phyloP scores from a whole-genome alignment of 2,797 vertebrate species.

The Halcyon leucocephala region DNA sequence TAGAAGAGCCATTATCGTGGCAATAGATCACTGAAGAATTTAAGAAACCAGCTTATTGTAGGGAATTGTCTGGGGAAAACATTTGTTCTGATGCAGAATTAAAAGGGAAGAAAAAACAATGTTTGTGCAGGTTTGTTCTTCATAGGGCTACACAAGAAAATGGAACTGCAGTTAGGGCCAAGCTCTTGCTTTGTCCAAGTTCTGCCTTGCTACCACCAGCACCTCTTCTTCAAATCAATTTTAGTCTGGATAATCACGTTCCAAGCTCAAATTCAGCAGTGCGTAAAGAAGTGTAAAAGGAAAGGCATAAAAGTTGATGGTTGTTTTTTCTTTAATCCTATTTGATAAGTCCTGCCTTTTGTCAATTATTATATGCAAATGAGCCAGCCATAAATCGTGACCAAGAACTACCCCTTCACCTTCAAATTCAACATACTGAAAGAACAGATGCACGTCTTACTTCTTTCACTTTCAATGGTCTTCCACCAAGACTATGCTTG shows the following conservation, averaged over 20 bases:
- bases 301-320: too few relatives aligned
- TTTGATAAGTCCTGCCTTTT: background rate
- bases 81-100: background rate
- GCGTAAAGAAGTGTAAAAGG: background rate
- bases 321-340: background rate
- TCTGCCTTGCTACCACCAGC: background rate
- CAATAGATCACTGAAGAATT: background rate
- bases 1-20: background rate
- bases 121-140: background rate
- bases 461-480: constrained; percentile 97
- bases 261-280: background rate
- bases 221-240: background rate
- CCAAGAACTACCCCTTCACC: background rate
- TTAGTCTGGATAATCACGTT: background rate
- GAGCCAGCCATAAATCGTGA: background rate
- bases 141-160: background rate
- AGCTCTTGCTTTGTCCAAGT: background rate
- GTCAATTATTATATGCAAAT: background rate
- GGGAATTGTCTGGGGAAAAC: background rate
- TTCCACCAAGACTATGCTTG: constrained; percentile 94
- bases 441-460: constrained; percentile 74
- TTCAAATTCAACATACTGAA: constrained; percentile 10
- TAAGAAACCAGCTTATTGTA: background rate
- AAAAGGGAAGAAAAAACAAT: background rate
- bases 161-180: background rate